phyloP scores from a whole-genome alignment of 2,797 vertebrate species.

The Myotis planiceps region DNA sequence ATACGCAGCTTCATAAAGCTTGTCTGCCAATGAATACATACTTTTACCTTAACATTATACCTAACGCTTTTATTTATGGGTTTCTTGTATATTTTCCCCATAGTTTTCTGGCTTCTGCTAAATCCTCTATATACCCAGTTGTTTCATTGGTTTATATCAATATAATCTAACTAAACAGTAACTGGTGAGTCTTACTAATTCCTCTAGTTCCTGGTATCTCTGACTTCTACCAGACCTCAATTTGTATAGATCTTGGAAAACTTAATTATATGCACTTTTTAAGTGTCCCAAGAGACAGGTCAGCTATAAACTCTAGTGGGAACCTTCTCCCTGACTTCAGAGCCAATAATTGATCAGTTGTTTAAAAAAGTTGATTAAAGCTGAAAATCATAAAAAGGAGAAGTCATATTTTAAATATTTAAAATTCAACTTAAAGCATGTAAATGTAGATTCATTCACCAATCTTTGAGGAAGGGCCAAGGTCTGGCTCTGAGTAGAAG shows the following conservation, averaged over 20 bases:
- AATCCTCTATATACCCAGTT: background rate
- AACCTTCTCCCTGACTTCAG: background rate
- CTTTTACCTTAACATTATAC: background rate
- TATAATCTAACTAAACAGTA: background rate
- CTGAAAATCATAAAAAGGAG: slow-evolving; percentile 12
- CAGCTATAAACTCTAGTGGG: background rate
- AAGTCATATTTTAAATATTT: background rate
- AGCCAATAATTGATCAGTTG: background rate
- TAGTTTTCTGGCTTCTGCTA: background rate
- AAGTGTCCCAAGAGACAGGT: background rate
- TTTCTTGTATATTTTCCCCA: background rate
- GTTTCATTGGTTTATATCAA: background rate
- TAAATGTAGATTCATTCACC: background rate
- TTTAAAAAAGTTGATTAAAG: background rate
- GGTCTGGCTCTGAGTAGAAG: background rate
- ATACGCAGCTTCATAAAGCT: background rate
- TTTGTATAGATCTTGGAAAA: background rate
- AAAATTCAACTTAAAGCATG: background rate
- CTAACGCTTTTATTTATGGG: background rate
- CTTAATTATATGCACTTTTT: background rate
- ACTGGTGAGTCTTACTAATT: background rate
- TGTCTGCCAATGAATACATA: background rate
- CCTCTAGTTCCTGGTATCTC: background rate
- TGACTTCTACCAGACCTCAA: background rate
- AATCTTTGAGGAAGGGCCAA: background rate